Evolutionary conservation across 2,888 invertebrate genomes (phyloP).

Genomic region (Antheraea yamamai): DNA sequence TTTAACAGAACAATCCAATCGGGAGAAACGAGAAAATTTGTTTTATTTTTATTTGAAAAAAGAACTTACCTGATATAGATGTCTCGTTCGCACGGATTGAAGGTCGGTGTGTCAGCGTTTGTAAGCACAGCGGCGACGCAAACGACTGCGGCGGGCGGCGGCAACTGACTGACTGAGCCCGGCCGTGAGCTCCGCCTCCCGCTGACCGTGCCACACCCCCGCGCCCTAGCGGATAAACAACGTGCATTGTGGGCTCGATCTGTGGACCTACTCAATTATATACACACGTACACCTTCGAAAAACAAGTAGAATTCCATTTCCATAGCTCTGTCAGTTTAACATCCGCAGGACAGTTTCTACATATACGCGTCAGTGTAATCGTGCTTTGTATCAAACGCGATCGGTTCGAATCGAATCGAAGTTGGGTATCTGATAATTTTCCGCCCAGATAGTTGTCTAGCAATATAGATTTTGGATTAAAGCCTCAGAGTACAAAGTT

Average conservation of each 20-base stretch:
- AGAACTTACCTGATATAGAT: conserved; percentile 73
- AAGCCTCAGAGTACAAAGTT: conserved; percentile 51
- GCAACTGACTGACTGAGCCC: conserved; percentile 73
- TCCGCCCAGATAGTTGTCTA: conserved; percentile 66
- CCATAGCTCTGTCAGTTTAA: conserved; percentile 36
- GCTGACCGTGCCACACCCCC: conserved; percentile 47
- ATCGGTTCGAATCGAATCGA: conserved; percentile 36
- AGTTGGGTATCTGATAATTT: conserved; percentile 64
- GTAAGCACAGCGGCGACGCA: conserved; percentile 65
- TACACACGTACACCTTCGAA: conserved; percentile 55
- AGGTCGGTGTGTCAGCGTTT: conserved; percentile 71
- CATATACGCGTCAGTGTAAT: conserved; percentile 37
- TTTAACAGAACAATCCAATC: not conserved
- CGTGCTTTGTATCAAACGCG: conserved; percentile 25
- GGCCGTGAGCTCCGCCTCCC: conserved; percentile 69
- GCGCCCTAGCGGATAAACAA: conserved; percentile 78
- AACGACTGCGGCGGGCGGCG: conserved; percentile 61
- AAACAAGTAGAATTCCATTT: conserved; percentile 27
- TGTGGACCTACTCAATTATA: conserved; percentile 61
- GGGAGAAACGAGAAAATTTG: not conserved
- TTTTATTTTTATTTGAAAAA: conserved; percentile 41
- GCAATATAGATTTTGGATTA: conserved; percentile 76
- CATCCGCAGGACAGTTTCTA: not conserved
- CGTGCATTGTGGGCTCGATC: conserved; percentile 80
- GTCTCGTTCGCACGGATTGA: conserved; percentile 77